Percentiles rank a stretch among this genome's conserved stretches.
Evolutionary conservation across 2,888 invertebrate genomes (phyloP).

Genomic region (Hemistola chrysoprasaria): DNA sequence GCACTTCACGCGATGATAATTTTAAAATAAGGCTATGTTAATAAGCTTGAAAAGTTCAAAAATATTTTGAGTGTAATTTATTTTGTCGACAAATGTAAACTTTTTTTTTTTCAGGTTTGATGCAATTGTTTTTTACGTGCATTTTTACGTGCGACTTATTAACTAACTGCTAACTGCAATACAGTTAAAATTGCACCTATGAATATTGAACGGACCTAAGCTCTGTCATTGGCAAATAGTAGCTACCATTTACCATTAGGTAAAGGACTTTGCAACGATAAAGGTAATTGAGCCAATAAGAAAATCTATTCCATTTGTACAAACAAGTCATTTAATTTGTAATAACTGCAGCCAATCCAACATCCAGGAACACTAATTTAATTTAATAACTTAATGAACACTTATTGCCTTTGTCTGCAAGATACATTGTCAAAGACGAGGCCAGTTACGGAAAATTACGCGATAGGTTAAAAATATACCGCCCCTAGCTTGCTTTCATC

Average conservation of each 20-base stretch:
- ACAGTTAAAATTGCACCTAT: constrained; percentile 11
- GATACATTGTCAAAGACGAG: constrained; percentile 48
- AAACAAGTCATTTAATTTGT: constrained; percentile 4
- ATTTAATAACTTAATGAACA: constrained; percentile 68
- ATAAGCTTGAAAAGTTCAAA: too few relatives aligned
- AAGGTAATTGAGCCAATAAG: constrained; percentile 3
- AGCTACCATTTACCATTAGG: constrained; percentile 3
- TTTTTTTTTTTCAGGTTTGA: too few relatives aligned
- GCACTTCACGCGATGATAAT: constrained; percentile 25
- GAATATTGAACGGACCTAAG: constrained; percentile 7
- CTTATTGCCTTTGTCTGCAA: constrained; percentile 47
- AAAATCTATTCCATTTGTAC: constrained; percentile 14
- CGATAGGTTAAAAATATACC: constrained; percentile 45
- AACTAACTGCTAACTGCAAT: constrained; percentile 6
- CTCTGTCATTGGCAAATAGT: constrained; percentile 5
- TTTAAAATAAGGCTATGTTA: neutral
- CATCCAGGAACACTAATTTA: constrained; percentile 56
- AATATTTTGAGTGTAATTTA: too few relatives aligned
- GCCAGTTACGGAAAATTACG: constrained; percentile 52
- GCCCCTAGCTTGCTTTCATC: constrained; percentile 43
- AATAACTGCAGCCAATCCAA: constrained; percentile 53
- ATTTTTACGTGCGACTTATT: constrained; percentile 10
- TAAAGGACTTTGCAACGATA: constrained; percentile 12
- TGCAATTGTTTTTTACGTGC: too few relatives aligned
- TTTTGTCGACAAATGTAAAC: too few relatives aligned